A percentile compares a stretch with the other conserved stretches of the same genome.
These are phyloP conservation scores for Rhinichthys klamathensis DNA, from an alignment of 2,113 vertebrate genomes.

Conservation along the genomic window DNA sequence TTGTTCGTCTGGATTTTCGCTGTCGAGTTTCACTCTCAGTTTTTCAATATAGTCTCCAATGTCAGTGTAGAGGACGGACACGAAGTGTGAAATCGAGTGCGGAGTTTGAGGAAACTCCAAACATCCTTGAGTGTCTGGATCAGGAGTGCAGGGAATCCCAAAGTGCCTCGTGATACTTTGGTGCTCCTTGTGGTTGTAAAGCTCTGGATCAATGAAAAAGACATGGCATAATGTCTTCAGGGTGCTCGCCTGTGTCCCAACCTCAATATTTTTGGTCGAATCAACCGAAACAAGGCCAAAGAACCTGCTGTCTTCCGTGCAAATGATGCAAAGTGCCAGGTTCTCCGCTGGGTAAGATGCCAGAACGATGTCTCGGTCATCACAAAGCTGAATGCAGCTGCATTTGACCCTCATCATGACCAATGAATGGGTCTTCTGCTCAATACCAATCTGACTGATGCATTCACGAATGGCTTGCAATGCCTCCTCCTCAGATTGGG, in stretches of 20 bases:
- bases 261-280: slow-evolving; percentile 73
- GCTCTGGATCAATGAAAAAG: slow-evolving; percentile 93
- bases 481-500: slow-evolving; percentile 82
- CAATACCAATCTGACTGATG: slow-evolving; percentile 86
- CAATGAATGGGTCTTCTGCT: slow-evolving; percentile 90
- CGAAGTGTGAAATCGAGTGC: slow-evolving; percentile 87
- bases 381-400: slow-evolving; percentile 88
- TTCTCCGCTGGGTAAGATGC: slow-evolving; percentile 93
- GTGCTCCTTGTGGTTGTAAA: slow-evolving; percentile 88
- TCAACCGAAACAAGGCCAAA: slow-evolving; percentile 92
- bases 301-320: slow-evolving; percentile 89
- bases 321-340: slow-evolving; percentile 90
- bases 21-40: slow-evolving; percentile 84
- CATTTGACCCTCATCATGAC: slow-evolving; percentile 93
- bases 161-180: slow-evolving; percentile 88
- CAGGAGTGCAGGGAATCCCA: slow-evolving; percentile 86
- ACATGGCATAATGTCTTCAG: slow-evolving; percentile 91
- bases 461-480: slow-evolving; percentile 87
- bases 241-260: slow-evolving; percentile 69
- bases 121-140: slow-evolving; percentile 88
- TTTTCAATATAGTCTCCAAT: slow-evolving; percentile 91
- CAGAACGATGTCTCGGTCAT: slow-evolving; percentile 81
- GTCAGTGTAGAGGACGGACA: slow-evolving; percentile 89
- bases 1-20: slow-evolving; percentile 82
- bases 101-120: slow-evolving; percentile 91